phyloP scores from a whole-genome alignment of 2,888 invertebrate species.

The Phaonia tiefii region DNA sequence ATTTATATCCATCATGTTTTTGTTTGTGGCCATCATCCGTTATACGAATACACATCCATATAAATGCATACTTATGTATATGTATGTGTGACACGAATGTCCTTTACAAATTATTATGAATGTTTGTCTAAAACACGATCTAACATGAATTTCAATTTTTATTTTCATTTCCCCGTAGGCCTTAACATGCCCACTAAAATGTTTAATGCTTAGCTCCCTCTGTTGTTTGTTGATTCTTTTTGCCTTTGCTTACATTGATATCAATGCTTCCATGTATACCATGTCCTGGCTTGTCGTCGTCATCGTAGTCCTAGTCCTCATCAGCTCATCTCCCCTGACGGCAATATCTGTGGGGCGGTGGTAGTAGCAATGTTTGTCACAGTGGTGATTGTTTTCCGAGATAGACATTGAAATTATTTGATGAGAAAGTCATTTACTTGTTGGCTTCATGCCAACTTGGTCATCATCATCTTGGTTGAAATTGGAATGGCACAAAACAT shows the following conservation, averaged over 20 bases:
- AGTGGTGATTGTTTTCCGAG: slow-evolving; percentile 37
- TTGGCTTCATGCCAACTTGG: slow-evolving; percentile 67
- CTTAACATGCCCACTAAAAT: slow-evolving; percentile 28
- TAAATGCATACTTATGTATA: slow-evolving; percentile 1
- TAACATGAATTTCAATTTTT: slow-evolving; percentile 65
- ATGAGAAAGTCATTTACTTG: slow-evolving; percentile 66
- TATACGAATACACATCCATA: not conserved
- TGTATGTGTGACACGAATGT: slow-evolving; percentile 1
- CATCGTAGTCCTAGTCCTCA: too few species aligned
- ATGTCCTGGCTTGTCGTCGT: slow-evolving; percentile 8
- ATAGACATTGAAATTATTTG: slow-evolving; percentile 65
- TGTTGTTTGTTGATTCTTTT: slow-evolving; percentile 16
- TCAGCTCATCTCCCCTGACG: slow-evolving; percentile 26
- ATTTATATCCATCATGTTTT: slow-evolving; percentile 8
- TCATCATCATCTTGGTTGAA: slow-evolving; percentile 44
- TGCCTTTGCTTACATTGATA: slow-evolving; percentile 36
- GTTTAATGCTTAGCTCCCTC: not conserved
- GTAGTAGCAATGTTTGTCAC: not conserved
- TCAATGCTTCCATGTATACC: not conserved
- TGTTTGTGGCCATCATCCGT: not conserved
- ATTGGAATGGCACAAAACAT: slow-evolving; percentile 15
- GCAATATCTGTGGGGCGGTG: slow-evolving; percentile 18
- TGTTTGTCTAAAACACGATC: slow-evolving; percentile 60
- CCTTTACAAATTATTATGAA: slow-evolving; percentile 53
- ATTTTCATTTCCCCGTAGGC: slow-evolving; percentile 62